Evolutionary conservation across 2,888 invertebrate genomes (phyloP).

Genomic region (Octonoba sinensis): DNA sequence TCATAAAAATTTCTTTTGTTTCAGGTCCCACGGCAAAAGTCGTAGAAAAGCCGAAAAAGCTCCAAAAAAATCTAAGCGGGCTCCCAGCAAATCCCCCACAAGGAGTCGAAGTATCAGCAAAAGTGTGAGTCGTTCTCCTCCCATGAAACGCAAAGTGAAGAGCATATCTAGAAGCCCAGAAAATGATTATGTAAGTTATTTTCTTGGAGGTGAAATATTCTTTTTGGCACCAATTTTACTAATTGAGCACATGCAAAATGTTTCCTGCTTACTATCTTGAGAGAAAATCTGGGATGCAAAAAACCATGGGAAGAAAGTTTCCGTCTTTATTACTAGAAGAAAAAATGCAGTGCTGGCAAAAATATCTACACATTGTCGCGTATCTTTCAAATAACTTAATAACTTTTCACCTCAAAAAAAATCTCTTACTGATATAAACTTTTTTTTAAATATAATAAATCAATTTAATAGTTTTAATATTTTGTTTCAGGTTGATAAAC

Average conservation of each 20-base stretch:
- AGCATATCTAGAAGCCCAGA: slow-evolving; percentile 18
- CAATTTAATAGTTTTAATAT: too few species aligned
- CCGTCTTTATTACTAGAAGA: too few species aligned
- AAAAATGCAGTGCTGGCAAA: too few species aligned
- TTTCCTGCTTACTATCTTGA: too few species aligned
- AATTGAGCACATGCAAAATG: neutral
- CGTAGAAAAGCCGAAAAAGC: slow-evolving; percentile 46
- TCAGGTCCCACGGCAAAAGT: slow-evolving; percentile 32
- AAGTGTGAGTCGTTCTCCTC: slow-evolving; percentile 21
- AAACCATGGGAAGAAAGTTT: too few species aligned
- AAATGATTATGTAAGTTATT: slow-evolving; percentile 48
- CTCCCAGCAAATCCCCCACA: slow-evolving; percentile 49
- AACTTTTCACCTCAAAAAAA: too few species aligned
- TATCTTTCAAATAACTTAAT: too few species aligned
- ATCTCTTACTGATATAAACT: too few species aligned
- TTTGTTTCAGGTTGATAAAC: slow-evolving; percentile 35
- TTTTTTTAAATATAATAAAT: too few species aligned
- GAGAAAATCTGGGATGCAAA: too few species aligned
- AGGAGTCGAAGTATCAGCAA: slow-evolving; percentile 51
- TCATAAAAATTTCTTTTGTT: neutral
- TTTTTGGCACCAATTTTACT: neutral
- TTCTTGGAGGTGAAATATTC: neutral
- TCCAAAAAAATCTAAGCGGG: slow-evolving; percentile 12
- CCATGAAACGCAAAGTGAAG: neutral
- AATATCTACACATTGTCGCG: too few species aligned